Conservation (phyloP, 2,797 vertebrate genomes). For the Serranus cabrilla region DNA sequence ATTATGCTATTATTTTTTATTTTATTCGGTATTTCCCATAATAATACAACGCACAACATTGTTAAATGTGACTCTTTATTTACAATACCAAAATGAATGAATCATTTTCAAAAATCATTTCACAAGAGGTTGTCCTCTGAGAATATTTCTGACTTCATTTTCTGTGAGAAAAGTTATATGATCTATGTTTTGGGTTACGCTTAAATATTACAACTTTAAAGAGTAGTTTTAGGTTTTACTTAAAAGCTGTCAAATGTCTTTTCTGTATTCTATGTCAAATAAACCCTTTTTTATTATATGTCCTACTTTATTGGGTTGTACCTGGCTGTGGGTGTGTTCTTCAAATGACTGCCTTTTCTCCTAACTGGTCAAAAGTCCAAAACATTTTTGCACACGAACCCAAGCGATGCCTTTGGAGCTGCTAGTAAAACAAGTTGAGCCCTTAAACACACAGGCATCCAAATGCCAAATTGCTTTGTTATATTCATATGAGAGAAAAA, state of each 20-base stretch:
- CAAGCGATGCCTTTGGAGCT: background rate
- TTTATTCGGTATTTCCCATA: background rate
- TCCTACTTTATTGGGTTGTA: background rate
- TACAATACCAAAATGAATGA: background rate
- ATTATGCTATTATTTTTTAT: no score
- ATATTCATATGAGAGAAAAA: background rate
- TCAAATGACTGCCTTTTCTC: background rate
- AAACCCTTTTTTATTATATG: no score
- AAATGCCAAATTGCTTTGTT: background rate
- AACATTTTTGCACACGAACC: background rate
- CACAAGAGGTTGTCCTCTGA: background rate
- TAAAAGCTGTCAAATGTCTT: background rate
- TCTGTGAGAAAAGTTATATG: no score
- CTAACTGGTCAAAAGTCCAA: slow-evolving; percentile 40
- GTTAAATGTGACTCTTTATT: slow-evolving; percentile 5
- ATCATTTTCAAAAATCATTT: background rate
- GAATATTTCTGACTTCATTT: no score
- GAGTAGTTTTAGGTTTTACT: background rate
- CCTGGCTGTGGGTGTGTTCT: background rate
- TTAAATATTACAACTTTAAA: background rate
- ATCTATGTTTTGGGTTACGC: no score
- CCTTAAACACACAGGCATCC: background rate
- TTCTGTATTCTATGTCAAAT: background rate
- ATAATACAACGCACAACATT: background rate
- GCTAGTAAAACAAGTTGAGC: slow-evolving; percentile 4